Evolutionary conservation across 1,140 invertebrate genomes (phyloP).

Genomic region (Drosophila seguyi): DNA sequence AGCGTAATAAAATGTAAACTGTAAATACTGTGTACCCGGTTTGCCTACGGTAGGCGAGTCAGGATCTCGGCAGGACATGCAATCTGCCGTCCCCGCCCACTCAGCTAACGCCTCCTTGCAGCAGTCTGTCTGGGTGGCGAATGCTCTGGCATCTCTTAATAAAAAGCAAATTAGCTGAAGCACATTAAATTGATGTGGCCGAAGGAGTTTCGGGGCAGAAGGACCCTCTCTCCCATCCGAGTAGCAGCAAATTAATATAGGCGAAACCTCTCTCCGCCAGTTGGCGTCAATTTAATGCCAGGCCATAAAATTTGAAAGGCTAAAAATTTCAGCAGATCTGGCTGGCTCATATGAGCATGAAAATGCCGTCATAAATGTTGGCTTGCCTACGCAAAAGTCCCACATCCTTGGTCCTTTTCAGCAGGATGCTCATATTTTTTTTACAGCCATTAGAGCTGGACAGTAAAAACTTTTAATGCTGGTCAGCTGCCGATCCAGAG

Average conservation of each 20-base stretch:
- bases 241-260: constrained; percentile 44
- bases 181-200: constrained; percentile 73
- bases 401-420: neutral
- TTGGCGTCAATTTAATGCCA: constrained; percentile 60
- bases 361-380: constrained; percentile 47
- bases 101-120: constrained; percentile 30
- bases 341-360: constrained; percentile 57
- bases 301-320: constrained; percentile 64
- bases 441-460: constrained; percentile 44
- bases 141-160: constrained; percentile 58
- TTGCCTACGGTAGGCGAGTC: constrained; percentile 39
- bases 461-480: constrained; percentile 49
- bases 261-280: constrained; percentile 17
- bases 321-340: constrained; percentile 38
- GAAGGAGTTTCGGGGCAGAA: constrained; percentile 15
- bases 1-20: constrained; percentile 64
- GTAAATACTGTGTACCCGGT: constrained; percentile 44
- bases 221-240: neutral
- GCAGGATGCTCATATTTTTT: constrained; percentile 12
- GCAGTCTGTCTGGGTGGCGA: constrained; percentile 25
- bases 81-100: constrained; percentile 9
- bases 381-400: constrained; percentile 5
- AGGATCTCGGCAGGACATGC: constrained; percentile 35
- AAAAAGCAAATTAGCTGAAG: constrained; percentile 78
- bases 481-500: constrained; percentile 36